Evolutionary conservation across 2,888 invertebrate genomes (phyloP), one percentile per base, ranked within the genome.

Genomic region (Ecdyonurus torrentis): DNA sequence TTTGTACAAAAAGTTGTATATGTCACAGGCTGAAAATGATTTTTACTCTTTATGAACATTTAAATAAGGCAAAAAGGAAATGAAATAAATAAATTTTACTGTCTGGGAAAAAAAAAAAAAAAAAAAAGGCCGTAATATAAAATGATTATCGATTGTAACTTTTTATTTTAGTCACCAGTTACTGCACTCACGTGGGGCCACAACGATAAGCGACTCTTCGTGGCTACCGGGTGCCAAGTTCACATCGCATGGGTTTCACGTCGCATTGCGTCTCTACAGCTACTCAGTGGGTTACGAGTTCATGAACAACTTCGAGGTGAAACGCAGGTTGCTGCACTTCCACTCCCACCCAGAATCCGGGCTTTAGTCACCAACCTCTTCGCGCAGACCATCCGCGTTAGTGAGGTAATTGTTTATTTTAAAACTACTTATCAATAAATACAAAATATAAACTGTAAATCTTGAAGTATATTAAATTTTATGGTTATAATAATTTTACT

Each of bases 151-250:
- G 18, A 20, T 1, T 22, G 23, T 58, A 1, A 59, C 22, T 63
- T 62, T 24, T 65, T 64, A 60, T 62, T 59, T 65, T 71, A 89
- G 89, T 83, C 87, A 67, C 85, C 87, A 2, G 90, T 97, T 62
- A 89, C 93, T 61, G 94, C 96, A 1, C 78, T 99, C 71, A 97
- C 97, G 7, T 99, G 98, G 98, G 98, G 96, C 25, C 97, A 98
- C 79, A 95, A 95, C 74, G 98, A 97, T 73, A 89, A 92, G 69
- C 82, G 98, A 25, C 79, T 99, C 68, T 97, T 98, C 75, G 85
- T 98, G 65, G 92, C 92, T 2, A 91, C 91, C 2, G 97, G 97
- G 18, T 89, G 90, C 59, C 86, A 88, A 70, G 85, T 92, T 70
- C 93, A 94, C 75, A 91, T 94, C 66, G 96, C 95, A 58, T 92